Percentiles rank a stretch among this genome's conserved stretches.
Conservation (phyloP, 2,888 invertebrate species). For the Melolontha melolontha region DNA sequence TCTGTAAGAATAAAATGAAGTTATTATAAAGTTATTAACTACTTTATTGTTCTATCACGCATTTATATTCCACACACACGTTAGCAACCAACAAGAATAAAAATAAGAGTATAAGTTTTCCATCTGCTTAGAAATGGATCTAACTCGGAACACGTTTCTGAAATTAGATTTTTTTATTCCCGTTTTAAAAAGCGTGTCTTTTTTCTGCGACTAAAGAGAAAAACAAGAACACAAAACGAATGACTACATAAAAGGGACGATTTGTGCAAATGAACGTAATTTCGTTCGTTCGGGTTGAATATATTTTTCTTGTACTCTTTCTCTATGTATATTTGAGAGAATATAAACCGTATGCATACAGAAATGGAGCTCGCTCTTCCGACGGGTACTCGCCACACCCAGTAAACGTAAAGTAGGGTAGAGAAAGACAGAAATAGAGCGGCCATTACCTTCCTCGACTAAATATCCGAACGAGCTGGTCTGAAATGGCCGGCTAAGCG, state of each 20-base stretch:
- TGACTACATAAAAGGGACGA: constrained; percentile 38
- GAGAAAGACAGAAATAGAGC: constrained; percentile 26
- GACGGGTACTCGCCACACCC: constrained; percentile 37
- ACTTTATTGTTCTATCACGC: too few relatives aligned
- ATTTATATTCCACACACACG: too few relatives aligned
- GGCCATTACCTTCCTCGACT: constrained; percentile 37
- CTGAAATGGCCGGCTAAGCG: constrained; percentile 51
- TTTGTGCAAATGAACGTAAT: constrained; percentile 40
- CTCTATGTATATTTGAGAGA: constrained; percentile 10
- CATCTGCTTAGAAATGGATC: constrained; percentile 9
- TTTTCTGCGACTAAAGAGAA: constrained; percentile 16
- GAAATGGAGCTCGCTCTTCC: constrained; percentile 30
- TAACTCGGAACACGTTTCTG: constrained; percentile 23
- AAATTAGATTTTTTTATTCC: constrained; percentile 32
- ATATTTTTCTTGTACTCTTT: constrained; percentile 29
- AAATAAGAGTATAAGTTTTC: not conserved
- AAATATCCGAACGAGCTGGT: constrained; percentile 37
- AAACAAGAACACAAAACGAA: constrained; percentile 35
- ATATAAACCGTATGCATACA: constrained; percentile 18
- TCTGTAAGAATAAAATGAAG: too few relatives aligned
- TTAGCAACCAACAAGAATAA: too few relatives aligned
- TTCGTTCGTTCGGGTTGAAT: constrained; percentile 38
- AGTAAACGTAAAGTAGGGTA: constrained; percentile 18
- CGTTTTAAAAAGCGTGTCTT: constrained; percentile 16
- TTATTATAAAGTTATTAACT: too few relatives aligned